Evolutionary conservation across 2,113 vertebrate species (phyloP), one percentile per base, ranked within the genome.

Genomic region (Calypte anna): DNA sequence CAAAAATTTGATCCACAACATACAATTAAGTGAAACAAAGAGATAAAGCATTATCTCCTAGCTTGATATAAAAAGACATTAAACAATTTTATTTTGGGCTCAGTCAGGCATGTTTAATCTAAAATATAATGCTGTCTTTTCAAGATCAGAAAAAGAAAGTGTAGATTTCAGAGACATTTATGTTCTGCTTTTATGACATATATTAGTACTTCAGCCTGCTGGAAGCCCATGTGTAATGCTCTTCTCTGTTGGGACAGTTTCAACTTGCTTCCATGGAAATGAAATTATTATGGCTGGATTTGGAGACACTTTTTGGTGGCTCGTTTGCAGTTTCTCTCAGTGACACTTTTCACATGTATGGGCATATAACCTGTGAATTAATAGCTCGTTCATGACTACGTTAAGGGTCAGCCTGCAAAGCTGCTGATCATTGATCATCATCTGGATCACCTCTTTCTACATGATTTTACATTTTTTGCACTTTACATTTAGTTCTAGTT

Each of bases 161-260:
- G 22, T 24, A 38, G 12, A 30, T 75, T 91, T 92, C 69, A 79
- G 33, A 88, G 40, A 24, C 3, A 20, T 70, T 86, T 83, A 54
- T 77, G 5, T 48, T 92, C 59, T 69, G 17, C 2, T 78, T 93
- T 73, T 51, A 90, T 43, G 61, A 83, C 14, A 20, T 59, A 33
- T 43, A 25, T 54, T 66, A 87, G 19, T 70, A 63, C 28, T 70
- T 79, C 19, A 59, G 14, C 55, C 31, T 85, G 7, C 57, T 81
- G 28, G 50, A 80, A 93, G 75, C 5, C 3, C 11, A 55, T 15
- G 27, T 82, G 43, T 63, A 87, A 57, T 20, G 67, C 18, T 73
- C 10, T 51, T 83, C 22, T 82, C 81, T 84, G 25, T 23, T 91
- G 61, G 64, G 81, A 86, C 38, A 84, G 21, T 91, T 94, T 79